Evolutionary conservation across 2,888 invertebrate genomes (phyloP).

Genomic region (Tribolium freemani): DNA sequence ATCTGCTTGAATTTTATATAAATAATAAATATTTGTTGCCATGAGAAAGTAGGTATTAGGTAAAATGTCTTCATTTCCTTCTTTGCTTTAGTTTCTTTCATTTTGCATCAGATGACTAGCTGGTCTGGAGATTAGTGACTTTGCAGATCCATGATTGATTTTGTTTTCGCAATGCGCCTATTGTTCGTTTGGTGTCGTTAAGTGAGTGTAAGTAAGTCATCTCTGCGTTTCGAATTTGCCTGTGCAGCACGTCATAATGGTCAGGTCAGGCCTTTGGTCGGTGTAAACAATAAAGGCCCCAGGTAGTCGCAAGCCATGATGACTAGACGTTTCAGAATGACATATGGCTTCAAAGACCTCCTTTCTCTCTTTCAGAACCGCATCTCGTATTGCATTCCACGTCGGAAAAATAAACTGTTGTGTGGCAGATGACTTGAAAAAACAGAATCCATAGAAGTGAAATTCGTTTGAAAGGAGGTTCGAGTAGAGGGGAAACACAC

Average conservation of each 20-base stretch:
- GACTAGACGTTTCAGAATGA: slow-evolving; percentile 44
- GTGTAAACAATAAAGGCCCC: slow-evolving; percentile 25
- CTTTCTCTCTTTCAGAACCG: slow-evolving; percentile 42
- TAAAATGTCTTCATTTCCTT: too few relatives aligned
- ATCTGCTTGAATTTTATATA: too few relatives aligned
- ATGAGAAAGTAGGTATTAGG: too few relatives aligned
- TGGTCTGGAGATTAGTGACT: too few relatives aligned
- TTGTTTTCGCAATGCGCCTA: background rate
- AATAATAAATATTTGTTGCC: too few relatives aligned
- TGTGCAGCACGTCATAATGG: slow-evolving; percentile 14
- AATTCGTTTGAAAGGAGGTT: slow-evolving; percentile 28
- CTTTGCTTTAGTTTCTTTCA: too few relatives aligned
- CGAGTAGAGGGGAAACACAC: slow-evolving; percentile 20
- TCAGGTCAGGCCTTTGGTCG: slow-evolving; percentile 8
- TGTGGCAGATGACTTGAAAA: slow-evolving; percentile 46
- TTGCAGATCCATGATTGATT: too few relatives aligned
- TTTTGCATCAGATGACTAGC: too few relatives aligned
- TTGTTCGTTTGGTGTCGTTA: background rate
- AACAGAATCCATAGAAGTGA: slow-evolving; percentile 50
- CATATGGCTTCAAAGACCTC: slow-evolving; percentile 44
- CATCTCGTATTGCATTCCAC: slow-evolving; percentile 43
- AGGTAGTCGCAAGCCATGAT: slow-evolving; percentile 40
- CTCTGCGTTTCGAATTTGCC: slow-evolving; percentile 34
- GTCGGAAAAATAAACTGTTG: slow-evolving; percentile 35
- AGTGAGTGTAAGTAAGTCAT: slow-evolving; percentile 20